phyloP scores from a whole-genome alignment of 2,888 invertebrate genomes.

The Nowickia ferox region DNA sequence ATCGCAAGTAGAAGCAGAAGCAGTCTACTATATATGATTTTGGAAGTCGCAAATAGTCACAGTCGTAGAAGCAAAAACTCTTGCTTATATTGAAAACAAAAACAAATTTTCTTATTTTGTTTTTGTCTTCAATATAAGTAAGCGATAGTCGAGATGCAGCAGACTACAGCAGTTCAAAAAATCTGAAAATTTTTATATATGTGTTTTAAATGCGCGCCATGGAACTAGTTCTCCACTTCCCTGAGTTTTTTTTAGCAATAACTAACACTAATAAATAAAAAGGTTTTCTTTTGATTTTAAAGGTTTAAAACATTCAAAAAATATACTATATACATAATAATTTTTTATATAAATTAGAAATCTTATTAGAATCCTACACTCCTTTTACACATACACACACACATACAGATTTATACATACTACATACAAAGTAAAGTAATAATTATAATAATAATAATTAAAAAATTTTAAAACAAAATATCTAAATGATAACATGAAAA shows the following conservation, averaged over 20 bases:
- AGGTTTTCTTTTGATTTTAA: slow-evolving; percentile 38
- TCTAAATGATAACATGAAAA: slow-evolving; percentile 16
- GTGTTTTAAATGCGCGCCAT: not conserved
- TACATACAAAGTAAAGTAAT: slow-evolving; percentile 51
- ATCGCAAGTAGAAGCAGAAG: too few relatives aligned
- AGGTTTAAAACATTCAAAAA: slow-evolving; percentile 23
- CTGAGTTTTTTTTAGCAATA: slow-evolving; percentile 19
- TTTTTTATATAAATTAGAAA: slow-evolving; percentile 66
- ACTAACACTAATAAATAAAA: slow-evolving; percentile 28
- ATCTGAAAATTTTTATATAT: not conserved
- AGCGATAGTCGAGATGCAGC: too few relatives aligned
- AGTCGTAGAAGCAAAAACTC: too few relatives aligned
- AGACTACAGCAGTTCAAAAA: not conserved
- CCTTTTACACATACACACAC: slow-evolving; percentile 53
- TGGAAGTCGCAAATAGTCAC: too few relatives aligned
- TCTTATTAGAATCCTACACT: slow-evolving; percentile 56
- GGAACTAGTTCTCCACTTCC: not conserved
- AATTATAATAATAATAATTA: slow-evolving; percentile 47
- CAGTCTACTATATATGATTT: too few relatives aligned
- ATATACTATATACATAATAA: slow-evolving; percentile 59
- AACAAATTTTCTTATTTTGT: too few relatives aligned
- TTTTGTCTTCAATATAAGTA: too few relatives aligned
- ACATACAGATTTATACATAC: slow-evolving; percentile 65
- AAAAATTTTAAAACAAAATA: slow-evolving; percentile 51
- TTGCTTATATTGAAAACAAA: too few relatives aligned